phyloP scores from a whole-genome alignment of 2,888 invertebrate genomes.

The Epinotia brunnichana region DNA sequence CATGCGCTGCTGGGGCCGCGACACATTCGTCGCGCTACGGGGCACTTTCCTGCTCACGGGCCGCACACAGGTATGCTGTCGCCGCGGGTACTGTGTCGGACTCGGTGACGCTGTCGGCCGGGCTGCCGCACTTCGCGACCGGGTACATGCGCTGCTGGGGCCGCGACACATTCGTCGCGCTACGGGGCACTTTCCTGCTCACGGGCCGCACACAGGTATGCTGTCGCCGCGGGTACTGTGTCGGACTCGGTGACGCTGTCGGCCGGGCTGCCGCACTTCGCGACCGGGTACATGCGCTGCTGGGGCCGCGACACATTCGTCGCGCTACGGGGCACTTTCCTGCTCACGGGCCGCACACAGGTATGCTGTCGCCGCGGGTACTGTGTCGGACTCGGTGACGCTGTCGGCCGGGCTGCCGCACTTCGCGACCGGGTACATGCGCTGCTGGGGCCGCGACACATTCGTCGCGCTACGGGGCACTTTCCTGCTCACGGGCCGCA shows the following conservation, averaged over 20 bases:
- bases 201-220: conserved; percentile 85
- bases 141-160: conserved; percentile 99
- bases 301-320: conserved; percentile 99
- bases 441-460: conserved; percentile 99
- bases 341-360: conserved; percentile 92
- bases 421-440: conserved; percentile 97
- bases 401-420: conserved; percentile 91
- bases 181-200: conserved; percentile 95
- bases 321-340: conserved; percentile 93
- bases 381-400: conserved; percentile 43
- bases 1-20: conserved; percentile 99
- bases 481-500: conserved; percentile 89
- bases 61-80: conserved; percentile 87
- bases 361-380: conserved; percentile 77
- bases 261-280: conserved; percentile 95
- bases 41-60: conserved; percentile 95
- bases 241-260: conserved; percentile 58
- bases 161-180: conserved; percentile 97
- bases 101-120: conserved; percentile 73
- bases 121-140: conserved; percentile 96
- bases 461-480: conserved; percentile 97
- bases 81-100: conserved; percentile 30
- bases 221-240: conserved; percentile 83
- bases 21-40: conserved; percentile 97
- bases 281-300: conserved; percentile 97